Evolutionary conservation across 1,140 invertebrate species (phyloP).

Genomic region (Papilio dardanus): DNA sequence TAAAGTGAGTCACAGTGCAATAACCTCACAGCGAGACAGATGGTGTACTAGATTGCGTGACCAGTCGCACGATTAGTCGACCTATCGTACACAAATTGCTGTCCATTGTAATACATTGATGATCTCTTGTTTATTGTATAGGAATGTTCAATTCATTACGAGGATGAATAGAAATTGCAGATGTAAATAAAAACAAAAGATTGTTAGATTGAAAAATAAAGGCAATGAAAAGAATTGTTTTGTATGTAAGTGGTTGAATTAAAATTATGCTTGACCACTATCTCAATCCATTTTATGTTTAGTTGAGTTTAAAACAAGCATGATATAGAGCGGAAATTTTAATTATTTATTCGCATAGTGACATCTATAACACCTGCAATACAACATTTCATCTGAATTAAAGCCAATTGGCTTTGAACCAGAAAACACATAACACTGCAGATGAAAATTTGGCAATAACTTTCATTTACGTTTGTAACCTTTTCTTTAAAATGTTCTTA

Average conservation of each 20-base stretch:
- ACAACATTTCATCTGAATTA: not conserved
- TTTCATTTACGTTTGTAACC: not conserved
- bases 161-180: not conserved
- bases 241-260: no score
- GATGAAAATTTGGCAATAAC: constrained; percentile 22
- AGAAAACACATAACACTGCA: constrained; percentile 15
- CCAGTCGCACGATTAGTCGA: constrained; percentile 52
- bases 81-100: constrained; percentile 31
- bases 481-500: no score
- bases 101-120: not conserved
- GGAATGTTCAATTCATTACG: not conserved
- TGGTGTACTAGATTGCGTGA: constrained; percentile 36
- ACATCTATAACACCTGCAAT: constrained; percentile 22
- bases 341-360: not conserved
- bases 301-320: no score
- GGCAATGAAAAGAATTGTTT: no score
- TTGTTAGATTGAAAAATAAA: no score
- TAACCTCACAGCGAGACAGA: constrained; percentile 57
- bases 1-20: constrained; percentile 55
- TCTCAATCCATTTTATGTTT: no score
- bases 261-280: no score
- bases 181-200: no score
- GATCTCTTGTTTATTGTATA: constrained; percentile 10
- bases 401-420: constrained; percentile 10
- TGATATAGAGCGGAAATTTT: not conserved